These are phyloP conservation scores for Miniopterus natalensis DNA, from an alignment of 2,113 vertebrate genomes.

Conservation along the genomic window DNA sequence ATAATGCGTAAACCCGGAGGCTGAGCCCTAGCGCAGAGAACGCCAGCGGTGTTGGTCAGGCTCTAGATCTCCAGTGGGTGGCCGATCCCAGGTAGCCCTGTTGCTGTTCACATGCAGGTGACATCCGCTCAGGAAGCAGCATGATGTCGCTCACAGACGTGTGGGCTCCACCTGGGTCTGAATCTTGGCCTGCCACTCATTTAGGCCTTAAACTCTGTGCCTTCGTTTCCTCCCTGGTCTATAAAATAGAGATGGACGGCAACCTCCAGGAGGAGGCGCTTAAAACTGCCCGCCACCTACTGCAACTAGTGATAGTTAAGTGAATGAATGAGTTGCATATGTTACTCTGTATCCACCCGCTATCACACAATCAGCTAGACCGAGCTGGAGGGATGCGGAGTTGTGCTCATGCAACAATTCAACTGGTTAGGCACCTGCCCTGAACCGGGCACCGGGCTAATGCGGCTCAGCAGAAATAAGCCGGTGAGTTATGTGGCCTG, in stretches of 20 bases:
- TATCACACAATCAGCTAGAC: rapidly evolving
- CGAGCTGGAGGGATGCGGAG: rapidly evolving
- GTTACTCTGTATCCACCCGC: rapidly evolving
- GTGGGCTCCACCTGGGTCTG: not conserved
- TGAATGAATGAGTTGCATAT: rapidly evolving
- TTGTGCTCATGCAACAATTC: rapidly evolving
- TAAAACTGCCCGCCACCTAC: not conserved
- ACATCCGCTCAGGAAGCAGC: no score
- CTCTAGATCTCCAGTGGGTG: no score
- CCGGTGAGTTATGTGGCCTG: rapidly evolving
- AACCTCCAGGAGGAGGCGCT: not conserved
- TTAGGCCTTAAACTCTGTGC: not conserved
- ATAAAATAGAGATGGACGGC: rapidly evolving
- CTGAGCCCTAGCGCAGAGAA: not conserved
- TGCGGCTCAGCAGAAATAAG: rapidly evolving
- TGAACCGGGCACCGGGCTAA: rapidly evolving
- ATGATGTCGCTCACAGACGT: rapidly evolving
- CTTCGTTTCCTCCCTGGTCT: not conserved
- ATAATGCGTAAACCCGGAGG: not conserved
- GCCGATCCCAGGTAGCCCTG: no score
- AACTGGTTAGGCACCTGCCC: rapidly evolving
- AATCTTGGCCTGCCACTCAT: not conserved
- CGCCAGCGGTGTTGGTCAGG: no score
- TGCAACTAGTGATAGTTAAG: rapidly evolving
- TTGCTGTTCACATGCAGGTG: no score